Conservation (phyloP, 2,797 vertebrate species). For the Clarias laeviceps region DNA sequence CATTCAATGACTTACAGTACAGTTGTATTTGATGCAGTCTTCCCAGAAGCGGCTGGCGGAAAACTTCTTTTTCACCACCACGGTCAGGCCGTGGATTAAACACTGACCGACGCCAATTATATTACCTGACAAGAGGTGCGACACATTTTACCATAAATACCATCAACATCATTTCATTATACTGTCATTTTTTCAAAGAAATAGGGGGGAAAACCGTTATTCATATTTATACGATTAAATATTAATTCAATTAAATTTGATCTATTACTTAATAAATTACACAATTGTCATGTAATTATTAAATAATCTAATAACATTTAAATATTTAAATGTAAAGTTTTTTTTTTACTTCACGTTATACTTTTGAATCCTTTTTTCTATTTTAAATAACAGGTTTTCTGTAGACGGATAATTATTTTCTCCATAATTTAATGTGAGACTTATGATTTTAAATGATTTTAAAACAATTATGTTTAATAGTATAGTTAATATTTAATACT, state of each 20-base stretch:
- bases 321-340: neutral
- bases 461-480: neutral
- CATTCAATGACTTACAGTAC: constrained; percentile 78
- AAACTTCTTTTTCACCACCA: constrained; percentile 87
- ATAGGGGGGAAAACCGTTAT: no score
- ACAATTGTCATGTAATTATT: neutral
- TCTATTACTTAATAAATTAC: no score
- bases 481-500: neutral
- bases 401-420: neutral
- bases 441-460: no score
- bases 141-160: neutral
- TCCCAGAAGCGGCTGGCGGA: constrained; percentile 90
- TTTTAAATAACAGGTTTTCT: neutral
- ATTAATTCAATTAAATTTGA: no score
- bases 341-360: neutral
- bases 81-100: constrained; percentile 84
- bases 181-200: neutral
- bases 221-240: no score
- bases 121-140: constrained; percentile 73
- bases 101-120: constrained; percentile 90
- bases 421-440: no score
- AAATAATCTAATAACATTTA: neutral
- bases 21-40: constrained; percentile 84
- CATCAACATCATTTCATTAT: neutral
- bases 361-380: neutral